Conservation (phyloP, 1,140 invertebrate genomes). For the Steinernema feltiae region DNA sequence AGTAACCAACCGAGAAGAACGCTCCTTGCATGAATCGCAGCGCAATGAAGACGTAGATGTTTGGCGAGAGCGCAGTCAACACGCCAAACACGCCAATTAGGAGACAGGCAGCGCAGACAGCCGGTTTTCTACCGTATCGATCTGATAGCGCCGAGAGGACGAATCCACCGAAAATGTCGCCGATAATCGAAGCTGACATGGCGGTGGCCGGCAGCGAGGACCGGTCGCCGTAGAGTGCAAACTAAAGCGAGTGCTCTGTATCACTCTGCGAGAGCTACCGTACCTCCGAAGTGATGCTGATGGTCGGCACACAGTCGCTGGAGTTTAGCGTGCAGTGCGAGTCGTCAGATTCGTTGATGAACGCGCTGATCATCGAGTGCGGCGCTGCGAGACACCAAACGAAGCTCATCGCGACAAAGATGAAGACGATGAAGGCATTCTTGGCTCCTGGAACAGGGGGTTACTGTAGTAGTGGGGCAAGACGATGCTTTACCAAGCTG, state of each 20-base stretch:
- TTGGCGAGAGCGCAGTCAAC: not conserved
- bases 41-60: not conserved
- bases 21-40: not conserved
- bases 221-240: not conserved
- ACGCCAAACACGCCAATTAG: not conserved
- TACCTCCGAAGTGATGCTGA: not conserved
- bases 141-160: not conserved
- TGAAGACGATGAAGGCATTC: not conserved
- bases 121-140: not conserved
- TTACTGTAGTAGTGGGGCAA: not conserved
- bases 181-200: not conserved
- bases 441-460: not conserved
- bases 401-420: not conserved
- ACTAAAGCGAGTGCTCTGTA: not conserved
- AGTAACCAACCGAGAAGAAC: not conserved
- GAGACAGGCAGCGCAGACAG: not conserved
- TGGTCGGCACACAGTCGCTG: not conserved
- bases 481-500: not conserved
- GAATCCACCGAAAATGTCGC: not conserved
- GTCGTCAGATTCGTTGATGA: constrained; percentile 5
- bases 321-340: not conserved
- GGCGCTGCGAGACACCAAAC: not conserved
- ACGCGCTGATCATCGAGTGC: not conserved
- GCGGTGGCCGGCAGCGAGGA: not conserved
- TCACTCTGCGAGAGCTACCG: not conserved